These are phyloP conservation scores for Glaucomys volans DNA, from an alignment of 2,113 vertebrate species.

Conservation along the genomic window DNA sequence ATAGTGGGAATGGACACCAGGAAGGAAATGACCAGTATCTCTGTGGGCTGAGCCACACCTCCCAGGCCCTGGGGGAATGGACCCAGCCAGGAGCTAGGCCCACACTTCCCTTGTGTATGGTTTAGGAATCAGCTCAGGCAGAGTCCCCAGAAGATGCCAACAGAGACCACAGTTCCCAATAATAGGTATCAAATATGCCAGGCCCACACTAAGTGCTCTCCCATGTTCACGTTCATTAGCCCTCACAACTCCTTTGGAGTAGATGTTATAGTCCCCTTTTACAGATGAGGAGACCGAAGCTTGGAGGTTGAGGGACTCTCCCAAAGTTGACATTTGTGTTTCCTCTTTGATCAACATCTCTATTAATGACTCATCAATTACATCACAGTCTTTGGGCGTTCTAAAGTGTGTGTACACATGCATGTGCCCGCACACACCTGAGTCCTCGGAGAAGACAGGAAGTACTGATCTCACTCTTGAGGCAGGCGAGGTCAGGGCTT, in stretches of 20 bases:
- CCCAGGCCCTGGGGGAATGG: neutral
- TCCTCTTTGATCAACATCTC: neutral
- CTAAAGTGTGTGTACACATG: accelerated
- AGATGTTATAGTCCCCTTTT: neutral
- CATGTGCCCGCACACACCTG: neutral
- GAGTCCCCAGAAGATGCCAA: slow-evolving; percentile 28
- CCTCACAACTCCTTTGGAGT: neutral
- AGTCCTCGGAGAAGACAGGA: neutral
- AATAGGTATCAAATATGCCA: neutral
- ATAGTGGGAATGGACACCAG: neutral
- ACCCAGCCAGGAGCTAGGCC: neutral
- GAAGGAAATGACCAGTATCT: slow-evolving; percentile 37
- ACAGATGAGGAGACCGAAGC: slow-evolving; percentile 48
- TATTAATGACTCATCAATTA: neutral
- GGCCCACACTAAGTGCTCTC: neutral
- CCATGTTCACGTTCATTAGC: neutral
- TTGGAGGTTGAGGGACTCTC: neutral
- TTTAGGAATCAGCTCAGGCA: neutral
- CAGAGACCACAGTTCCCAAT: neutral
- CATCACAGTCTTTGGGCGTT: neutral
- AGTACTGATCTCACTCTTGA: neutral
- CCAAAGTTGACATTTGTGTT: neutral
- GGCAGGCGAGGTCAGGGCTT: slow-evolving; percentile 5
- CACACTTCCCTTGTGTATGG: neutral
- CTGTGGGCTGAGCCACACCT: neutral